Base-by-base conservation (phyloP, 64 coral and sea anemone genomes). In the Porites lutea region DNA sequence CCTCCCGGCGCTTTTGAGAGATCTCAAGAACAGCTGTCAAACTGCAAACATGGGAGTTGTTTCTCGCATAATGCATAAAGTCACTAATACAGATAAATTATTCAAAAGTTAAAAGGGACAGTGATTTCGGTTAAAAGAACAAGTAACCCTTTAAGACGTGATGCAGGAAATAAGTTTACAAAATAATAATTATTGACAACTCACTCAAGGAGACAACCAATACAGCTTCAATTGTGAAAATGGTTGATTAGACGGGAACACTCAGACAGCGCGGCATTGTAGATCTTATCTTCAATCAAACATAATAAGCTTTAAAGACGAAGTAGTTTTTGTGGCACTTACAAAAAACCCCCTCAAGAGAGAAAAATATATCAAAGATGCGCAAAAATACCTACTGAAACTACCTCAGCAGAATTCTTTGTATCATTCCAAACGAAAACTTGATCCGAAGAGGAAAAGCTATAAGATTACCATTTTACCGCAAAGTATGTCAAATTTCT, bases 211-310 rank as follows among this genome's bases (percentile, higher is more conserved):
- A 84, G 52, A 50, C 44, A 27, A 48, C 61, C 45, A 84, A 67
- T 82, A 65, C 44, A 21, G 48, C 16, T 84, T 46, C 52, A 68
- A 84, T 19, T 21, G 14, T 37, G 52, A 84, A 47, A 84, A n/a
- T 67, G 16, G 69, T 51, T 68, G 81, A 67, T 84, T 84, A 68
- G 45, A 52, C 48, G 9, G 20, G 62, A 51, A 19, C 27, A 67
- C 63, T 84, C 63, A 7, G 4, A 37, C 27, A 37, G 27, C 27
- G 27, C 27, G 27, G 27, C 27, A 37, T 37, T 37, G 6, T 8
- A 47, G 69, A 84, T 68, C 62, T 84, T 84, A 84, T 84, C 81
- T 8, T 43, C 55, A 14, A 81, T 81, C 78, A 43, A 22, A 51
- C 10, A 22, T 76, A 3, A 76, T 76, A 81, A 48, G 43, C 47